phyloP scores from a whole-genome alignment of 2,797 vertebrate species.

The Macrochelys suwanniensis region DNA sequence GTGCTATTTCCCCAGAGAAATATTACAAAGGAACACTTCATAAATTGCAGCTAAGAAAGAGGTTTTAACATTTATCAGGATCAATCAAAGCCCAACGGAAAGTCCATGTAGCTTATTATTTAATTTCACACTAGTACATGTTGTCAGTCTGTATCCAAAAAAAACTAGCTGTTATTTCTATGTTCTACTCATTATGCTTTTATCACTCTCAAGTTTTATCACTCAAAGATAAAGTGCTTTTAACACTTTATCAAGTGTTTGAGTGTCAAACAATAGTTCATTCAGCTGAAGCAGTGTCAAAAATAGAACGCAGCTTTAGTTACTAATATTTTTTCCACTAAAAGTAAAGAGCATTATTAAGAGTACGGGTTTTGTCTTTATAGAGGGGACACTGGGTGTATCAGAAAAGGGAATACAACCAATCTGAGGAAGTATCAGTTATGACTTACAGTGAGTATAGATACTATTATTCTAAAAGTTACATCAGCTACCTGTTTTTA shows the following conservation, averaged over 20 bases:
- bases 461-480: fast-evolving
- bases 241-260: not conserved
- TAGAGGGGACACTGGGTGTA: not conserved
- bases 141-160: not conserved
- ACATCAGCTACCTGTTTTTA: fast-evolving
- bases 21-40: not conserved
- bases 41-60: not conserved
- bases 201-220: not conserved
- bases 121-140: not conserved
- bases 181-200: not conserved
- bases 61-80: not conserved
- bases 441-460: fast-evolving
- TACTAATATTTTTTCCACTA: not conserved
- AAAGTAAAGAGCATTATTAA: not conserved
- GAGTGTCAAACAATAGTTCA: not conserved
- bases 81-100: not conserved
- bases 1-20: not conserved
- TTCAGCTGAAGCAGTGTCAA: not conserved
- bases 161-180: not conserved
- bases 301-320: not conserved
- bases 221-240: not conserved
- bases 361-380: not conserved
- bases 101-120: not conserved
- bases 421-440: not conserved
- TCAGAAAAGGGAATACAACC: not conserved